phyloP scores from a whole-genome alignment of 1,140 invertebrate species.

The Lepidurus apus region DNA sequence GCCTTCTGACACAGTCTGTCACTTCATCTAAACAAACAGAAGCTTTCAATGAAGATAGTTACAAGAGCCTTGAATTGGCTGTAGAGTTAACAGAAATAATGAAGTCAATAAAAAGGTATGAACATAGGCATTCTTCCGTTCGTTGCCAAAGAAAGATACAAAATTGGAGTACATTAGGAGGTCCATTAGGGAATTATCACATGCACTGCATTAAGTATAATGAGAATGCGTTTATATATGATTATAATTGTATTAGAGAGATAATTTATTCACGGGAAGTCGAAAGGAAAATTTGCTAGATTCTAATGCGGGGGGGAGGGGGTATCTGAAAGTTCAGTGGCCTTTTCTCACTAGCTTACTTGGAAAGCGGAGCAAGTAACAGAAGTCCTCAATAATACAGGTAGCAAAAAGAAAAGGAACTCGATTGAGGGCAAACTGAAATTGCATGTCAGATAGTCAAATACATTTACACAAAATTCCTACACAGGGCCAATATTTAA shows the following conservation, averaged over 20 bases:
- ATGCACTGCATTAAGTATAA: not conserved
- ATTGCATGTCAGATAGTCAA: not conserved
- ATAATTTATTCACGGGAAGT: not conserved
- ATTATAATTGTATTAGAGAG: not conserved
- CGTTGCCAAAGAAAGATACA: not conserved
- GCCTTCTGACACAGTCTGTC: not conserved
- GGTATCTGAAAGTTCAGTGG: not conserved
- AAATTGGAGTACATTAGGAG: not conserved
- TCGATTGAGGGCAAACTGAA: not conserved
- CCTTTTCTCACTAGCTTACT: not conserved
- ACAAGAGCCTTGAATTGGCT: not conserved
- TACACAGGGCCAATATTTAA: not conserved
- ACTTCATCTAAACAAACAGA: not conserved
- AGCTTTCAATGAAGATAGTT: not conserved
- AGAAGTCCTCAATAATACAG: not conserved
- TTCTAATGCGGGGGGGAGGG: not conserved
- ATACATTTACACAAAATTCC: not conserved
- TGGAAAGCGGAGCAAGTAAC: slow-evolving; percentile 1
- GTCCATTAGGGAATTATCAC: too few relatives aligned
- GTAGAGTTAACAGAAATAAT: too few relatives aligned
- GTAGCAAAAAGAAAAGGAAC: not conserved
- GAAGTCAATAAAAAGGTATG: too few relatives aligned
- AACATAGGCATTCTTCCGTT: not conserved
- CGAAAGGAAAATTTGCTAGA: not conserved
- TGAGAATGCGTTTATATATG: not conserved